Conservation (phyloP, 2,797 vertebrate genomes). For the Sebastes taczanowskii region DNA sequence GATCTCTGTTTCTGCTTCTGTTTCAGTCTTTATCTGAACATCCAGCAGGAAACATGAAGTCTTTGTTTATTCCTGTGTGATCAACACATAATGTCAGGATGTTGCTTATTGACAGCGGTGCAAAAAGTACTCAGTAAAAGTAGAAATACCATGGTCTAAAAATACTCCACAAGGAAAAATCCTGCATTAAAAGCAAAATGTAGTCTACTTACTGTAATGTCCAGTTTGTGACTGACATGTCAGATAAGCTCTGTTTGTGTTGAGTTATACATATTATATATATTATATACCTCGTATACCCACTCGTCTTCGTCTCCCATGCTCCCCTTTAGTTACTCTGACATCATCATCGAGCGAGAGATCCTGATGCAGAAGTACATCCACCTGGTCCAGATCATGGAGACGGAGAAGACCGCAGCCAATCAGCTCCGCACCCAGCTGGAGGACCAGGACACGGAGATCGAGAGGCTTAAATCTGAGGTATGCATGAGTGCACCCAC, state of each 20-base stretch:
- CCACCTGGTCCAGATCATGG: conserved; percentile 97
- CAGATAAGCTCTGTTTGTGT: neutral
- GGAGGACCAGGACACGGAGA: conserved; percentile 97
- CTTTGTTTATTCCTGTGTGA: neutral
- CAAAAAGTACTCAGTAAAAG: neutral
- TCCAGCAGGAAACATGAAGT: neutral
- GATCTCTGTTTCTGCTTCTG: conserved; percentile 38
- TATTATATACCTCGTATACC: no score
- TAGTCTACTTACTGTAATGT: neutral
- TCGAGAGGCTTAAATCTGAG: conserved; percentile 96
- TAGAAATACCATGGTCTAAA: neutral
- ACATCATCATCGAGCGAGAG: conserved; percentile 94
- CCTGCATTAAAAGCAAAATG: neutral
- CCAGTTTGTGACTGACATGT: neutral
- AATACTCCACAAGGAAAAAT: neutral
- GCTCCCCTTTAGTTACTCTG: conserved; percentile 87
- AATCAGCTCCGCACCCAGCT: conserved; percentile 96
- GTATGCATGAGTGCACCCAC: conserved; percentile 71
- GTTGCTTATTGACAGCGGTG: neutral
- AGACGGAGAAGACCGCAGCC: conserved; percentile 96
- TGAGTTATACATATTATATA: neutral
- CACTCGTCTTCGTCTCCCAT: neutral
- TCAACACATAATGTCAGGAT: neutral
- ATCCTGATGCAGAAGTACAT: conserved; percentile 99
- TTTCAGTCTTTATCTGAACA: neutral